These are phyloP conservation scores for Lemur catta DNA, from an alignment of 2,797 vertebrate species.

Conservation along the genomic window DNA sequence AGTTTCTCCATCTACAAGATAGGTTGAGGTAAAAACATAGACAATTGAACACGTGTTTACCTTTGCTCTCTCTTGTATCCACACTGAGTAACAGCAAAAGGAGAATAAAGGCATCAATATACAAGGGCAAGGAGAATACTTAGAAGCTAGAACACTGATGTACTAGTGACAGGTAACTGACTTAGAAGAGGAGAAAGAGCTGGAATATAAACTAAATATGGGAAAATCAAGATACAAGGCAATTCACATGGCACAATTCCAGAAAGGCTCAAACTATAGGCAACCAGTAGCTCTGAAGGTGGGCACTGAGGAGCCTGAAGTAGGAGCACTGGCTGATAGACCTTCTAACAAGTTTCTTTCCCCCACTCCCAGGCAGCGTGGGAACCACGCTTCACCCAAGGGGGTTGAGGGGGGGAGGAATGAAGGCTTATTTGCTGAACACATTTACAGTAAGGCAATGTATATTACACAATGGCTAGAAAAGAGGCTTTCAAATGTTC, in stretches of 20 bases:
- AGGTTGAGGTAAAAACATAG: neutral
- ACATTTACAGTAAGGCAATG: neutral
- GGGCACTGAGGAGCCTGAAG: neutral
- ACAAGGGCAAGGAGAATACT: neutral
- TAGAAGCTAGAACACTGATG: neutral
- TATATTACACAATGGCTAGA: neutral
- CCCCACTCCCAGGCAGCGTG: neutral
- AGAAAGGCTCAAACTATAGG: neutral
- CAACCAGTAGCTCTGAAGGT: neutral
- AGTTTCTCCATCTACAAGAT: neutral
- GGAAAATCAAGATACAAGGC: neutral
- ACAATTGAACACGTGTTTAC: neutral
- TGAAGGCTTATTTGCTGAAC: neutral
- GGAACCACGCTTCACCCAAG: neutral
- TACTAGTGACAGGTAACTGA: neutral
- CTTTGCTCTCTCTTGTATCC: neutral
- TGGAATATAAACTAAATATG: neutral
- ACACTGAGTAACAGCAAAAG: neutral
- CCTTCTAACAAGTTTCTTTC: neutral
- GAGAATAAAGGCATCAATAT: neutral
- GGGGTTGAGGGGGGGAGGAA: neutral
- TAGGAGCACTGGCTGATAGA: neutral
- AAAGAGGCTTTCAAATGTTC: neutral
- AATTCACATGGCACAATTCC: neutral
- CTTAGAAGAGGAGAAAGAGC: neutral